These are phyloP conservation scores for Chaenocephalus aceratus DNA, from an alignment of 2,113 vertebrate species.

Conservation along the genomic window DNA sequence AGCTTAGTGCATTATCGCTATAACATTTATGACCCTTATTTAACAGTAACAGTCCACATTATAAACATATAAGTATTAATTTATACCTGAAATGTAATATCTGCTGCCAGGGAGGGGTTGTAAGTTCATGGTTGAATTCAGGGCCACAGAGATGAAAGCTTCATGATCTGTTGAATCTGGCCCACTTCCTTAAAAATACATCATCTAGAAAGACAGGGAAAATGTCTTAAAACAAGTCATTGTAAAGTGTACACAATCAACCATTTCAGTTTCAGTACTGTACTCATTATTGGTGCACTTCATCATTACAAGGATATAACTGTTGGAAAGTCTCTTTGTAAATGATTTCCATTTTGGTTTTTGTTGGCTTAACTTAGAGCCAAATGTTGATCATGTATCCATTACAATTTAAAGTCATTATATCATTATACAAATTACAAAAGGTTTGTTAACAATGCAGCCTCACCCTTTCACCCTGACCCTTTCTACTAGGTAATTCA, in stretches of 20 bases:
- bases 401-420: constrained; percentile 41
- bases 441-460: constrained; percentile 44
- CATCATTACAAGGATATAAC: constrained; percentile 4
- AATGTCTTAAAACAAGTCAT: neutral
- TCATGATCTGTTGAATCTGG: neutral
- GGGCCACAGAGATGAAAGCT: constrained; percentile 5
- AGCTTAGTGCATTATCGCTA: neutral
- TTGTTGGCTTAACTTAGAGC: constrained; percentile 45
- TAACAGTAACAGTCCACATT: neutral
- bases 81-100: constrained; percentile 1
- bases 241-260: neutral
- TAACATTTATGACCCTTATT: constrained; percentile 17
- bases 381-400: constrained; percentile 34
- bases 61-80: constrained; percentile 6
- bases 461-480: constrained; percentile 5
- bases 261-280: neutral
- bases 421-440: constrained; percentile 44
- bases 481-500: constrained; percentile 7
- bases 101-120: neutral
- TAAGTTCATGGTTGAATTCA: constrained; percentile 1
- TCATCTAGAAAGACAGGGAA: neutral
- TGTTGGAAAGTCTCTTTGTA: constrained; percentile 4
- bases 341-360: constrained; percentile 35
- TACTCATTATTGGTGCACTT: neutral
- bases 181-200: neutral